Evolutionary conservation across 1,140 invertebrate species (phyloP), one percentile per base, ranked within the genome.

Genomic region (Lethocerus indicus): DNA sequence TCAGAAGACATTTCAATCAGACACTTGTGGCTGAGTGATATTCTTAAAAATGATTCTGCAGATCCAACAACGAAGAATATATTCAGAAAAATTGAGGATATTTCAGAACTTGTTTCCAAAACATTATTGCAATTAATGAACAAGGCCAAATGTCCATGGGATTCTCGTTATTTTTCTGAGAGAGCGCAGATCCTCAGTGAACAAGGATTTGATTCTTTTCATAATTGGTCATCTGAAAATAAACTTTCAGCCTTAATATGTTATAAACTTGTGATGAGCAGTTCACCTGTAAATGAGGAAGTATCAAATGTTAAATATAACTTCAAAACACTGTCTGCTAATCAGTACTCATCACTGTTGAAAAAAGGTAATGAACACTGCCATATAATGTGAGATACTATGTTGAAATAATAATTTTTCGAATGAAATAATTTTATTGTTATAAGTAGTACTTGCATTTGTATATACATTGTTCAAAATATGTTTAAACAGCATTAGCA

Each of bases 261-360:
- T 44, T 57, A 51, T 51, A 36, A 49, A 29, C 16, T 40, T 51
- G 26, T 37, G 14, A 27, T 49, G 14, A 3, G 41, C 32, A 3
- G 14, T 16, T 9, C 20, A n/a, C 18, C 9, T 39, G n/a, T 27
- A 35, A 18, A 36, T 18, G 39, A 47, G 37, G 29, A 46, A 49
- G 29, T 47, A 32, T 21, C 21, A 48, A 44, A 49, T 53, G 21
- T n/a, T n/a, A n/a, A n/a, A n/a, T n/a, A n/a, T n/a, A n/a, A 50
- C 24, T 50, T 54, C 32, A 56, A 56, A 42, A 57, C 47, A 12
- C 55, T 61, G 27, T 52, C 59, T 9, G 49, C 65, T 5, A 29
- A 52, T 7, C 56, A 66, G 44, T 67, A 67, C 39, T 69, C 65
- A 0, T 49, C 52, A 39, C 55, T 56, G 29, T 56, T 66, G 35